Evolutionary conservation across 1,140 invertebrate species (phyloP).

Genomic region (Cepaea nemoralis): DNA sequence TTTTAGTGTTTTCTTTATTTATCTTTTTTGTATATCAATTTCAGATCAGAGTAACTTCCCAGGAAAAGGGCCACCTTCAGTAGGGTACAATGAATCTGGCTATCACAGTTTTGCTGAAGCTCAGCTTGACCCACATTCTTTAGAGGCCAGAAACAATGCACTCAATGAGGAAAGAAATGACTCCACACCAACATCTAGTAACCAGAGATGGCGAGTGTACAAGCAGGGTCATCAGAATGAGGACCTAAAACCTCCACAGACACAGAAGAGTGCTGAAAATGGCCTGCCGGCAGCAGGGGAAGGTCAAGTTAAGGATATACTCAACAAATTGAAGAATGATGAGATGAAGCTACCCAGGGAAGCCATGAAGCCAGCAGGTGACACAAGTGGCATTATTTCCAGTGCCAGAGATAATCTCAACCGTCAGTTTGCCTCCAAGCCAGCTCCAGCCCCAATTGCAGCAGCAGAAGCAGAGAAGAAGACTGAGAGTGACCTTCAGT

Average conservation of each 20-base stretch:
- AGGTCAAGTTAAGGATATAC: slow-evolving; percentile 33
- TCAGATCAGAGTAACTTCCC: slow-evolving; percentile 17
- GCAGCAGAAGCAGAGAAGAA: slow-evolving; percentile 80
- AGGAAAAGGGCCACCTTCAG: slow-evolving; percentile 34
- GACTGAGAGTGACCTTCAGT: slow-evolving; percentile 92
- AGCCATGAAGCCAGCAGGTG: slow-evolving; percentile 73
- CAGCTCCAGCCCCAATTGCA: slow-evolving; percentile 73
- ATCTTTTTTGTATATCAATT: background rate
- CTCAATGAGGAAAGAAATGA: slow-evolving; percentile 50
- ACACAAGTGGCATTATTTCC: slow-evolving; percentile 89
- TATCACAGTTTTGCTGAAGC: slow-evolving; percentile 50
- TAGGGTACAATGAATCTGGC: slow-evolving; percentile 47
- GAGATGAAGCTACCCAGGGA: slow-evolving; percentile 51
- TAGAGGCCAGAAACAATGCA: slow-evolving; percentile 53
- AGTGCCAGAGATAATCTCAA: slow-evolving; percentile 90
- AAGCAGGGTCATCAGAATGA: slow-evolving; percentile 74
- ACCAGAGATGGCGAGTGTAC: slow-evolving; percentile 78
- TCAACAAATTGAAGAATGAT: slow-evolving; percentile 45
- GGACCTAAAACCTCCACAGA: slow-evolving; percentile 74
- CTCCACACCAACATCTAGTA: slow-evolving; percentile 63
- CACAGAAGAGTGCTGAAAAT: slow-evolving; percentile 25
- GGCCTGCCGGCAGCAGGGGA: slow-evolving; percentile 15
- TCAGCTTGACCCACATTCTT: slow-evolving; percentile 68
- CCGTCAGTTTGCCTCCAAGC: slow-evolving; percentile 48
- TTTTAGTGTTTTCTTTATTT: too few relatives aligned